Evolutionary conservation across 2,888 invertebrate species (phyloP), one percentile per base, ranked within the genome.

Genomic region (Folsomia candida): DNA sequence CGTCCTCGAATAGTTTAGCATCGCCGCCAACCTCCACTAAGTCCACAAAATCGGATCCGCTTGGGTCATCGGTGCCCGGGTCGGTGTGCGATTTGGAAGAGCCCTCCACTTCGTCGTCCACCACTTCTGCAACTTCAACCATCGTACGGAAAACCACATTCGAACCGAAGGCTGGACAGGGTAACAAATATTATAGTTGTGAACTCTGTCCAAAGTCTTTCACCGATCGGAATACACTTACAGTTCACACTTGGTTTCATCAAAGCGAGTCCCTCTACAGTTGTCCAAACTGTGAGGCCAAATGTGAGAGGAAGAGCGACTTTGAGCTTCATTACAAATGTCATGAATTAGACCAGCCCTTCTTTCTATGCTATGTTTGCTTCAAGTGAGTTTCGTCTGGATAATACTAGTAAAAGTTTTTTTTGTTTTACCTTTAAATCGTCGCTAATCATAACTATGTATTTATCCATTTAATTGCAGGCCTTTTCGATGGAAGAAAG

Each of bases 401-500:
- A n/a, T n/a, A n/a, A n/a, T n/a, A n/a, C n/a, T n/a, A n/a, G n/a
- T n/a, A n/a, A n/a, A n/a, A n/a, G n/a, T n/a, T n/a, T n/a, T n/a
- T n/a, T n/a, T n/a, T n/a, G n/a, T n/a, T n/a, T n/a, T n/a, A n/a
- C n/a, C n/a, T n/a, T n/a, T n/a, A n/a, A n/a, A n/a, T n/a, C n/a
- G n/a, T n/a, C n/a, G n/a, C n/a, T n/a, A n/a, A n/a, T n/a, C n/a
- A n/a, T n/a, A n/a, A n/a, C n/a, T n/a, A n/a, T n/a, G n/a, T n/a
- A n/a, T n/a, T n/a, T n/a, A n/a, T n/a, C n/a, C n/a, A n/a, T n/a
- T n/a, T n/a, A n/a, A n/a, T n/a, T n/a, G n/a, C n/a, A n/a, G n/a
- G 64, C 64, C 64, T 3, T 64, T 64, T 51, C 47, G 64, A 51
- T 64, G 64, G 64, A 64, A 64, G 51, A 64, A 64, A 24, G 64